A percentile compares a stretch with the other conserved stretches of the same genome.
Evolutionary conservation across 2,888 invertebrate genomes (phyloP).

Genomic region (Schizaphis graminum): DNA sequence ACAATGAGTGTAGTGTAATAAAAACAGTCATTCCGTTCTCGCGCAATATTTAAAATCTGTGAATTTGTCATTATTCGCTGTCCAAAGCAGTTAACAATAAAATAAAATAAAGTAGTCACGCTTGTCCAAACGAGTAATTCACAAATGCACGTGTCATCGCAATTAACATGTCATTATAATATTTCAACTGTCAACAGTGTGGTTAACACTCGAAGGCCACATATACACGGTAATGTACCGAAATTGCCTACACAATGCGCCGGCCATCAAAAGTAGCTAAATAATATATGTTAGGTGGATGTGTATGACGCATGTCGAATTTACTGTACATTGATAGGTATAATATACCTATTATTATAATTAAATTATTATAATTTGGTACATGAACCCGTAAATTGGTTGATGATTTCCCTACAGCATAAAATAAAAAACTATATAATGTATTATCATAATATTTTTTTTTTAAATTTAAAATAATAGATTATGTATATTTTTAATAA

Average conservation of each 20-base stretch:
- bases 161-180: background rate
- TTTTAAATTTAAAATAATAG: too few species aligned
- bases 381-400: background rate
- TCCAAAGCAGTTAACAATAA: background rate
- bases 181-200: background rate
- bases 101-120: background rate
- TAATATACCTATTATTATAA: too few species aligned
- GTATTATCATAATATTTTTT: background rate
- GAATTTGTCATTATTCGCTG: background rate
- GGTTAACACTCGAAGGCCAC: background rate
- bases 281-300: background rate
- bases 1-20: background rate
- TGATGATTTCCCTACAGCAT: background rate
- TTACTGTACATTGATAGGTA: background rate
- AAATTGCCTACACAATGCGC: background rate
- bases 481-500: too few species aligned
- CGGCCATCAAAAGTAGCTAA: background rate
- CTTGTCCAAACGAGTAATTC: background rate
- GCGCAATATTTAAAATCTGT: background rate
- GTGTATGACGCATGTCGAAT: background rate
- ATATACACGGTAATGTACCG: background rate
- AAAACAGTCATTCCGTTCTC: background rate
- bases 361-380: background rate
- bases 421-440: background rate
- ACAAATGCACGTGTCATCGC: background rate